Evolutionary conservation across 2,113 vertebrate species (phyloP).

Genomic region (Podilymbus podiceps): DNA sequence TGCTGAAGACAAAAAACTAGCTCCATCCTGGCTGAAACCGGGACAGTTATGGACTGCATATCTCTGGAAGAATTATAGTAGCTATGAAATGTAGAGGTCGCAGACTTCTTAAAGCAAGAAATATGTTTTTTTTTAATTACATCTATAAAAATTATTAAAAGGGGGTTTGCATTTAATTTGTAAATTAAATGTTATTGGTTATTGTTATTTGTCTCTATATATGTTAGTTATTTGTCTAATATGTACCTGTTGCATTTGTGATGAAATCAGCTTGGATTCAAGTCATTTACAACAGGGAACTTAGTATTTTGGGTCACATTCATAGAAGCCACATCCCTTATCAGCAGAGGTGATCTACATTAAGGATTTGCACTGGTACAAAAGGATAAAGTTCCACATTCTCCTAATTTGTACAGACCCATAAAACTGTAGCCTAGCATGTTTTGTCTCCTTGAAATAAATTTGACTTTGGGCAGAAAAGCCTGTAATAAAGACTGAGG

Average conservation of each 20-base stretch:
- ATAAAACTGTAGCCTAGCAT: not conserved
- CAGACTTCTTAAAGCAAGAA: not conserved
- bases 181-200: not conserved
- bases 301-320: not conserved
- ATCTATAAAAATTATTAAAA: not conserved
- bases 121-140: not conserved
- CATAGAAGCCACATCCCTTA: not conserved
- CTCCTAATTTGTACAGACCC: not conserved
- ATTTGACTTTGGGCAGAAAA: not conserved
- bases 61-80: not conserved
- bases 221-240: not conserved
- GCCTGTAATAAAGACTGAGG: not conserved
- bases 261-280: not conserved
- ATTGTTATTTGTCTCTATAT: too few relatives aligned
- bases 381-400: not conserved
- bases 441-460: not conserved
- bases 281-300: not conserved
- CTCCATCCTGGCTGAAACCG: too few relatives aligned
- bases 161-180: not conserved
- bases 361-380: not conserved
- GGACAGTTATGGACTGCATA: not conserved
- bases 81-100: not conserved
- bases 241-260: not conserved
- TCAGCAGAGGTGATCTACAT: not conserved
- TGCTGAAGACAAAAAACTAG: too few relatives aligned